phyloP scores from a whole-genome alignment of 2,888 invertebrate species.

The Trissonchulus latispiculum region DNA sequence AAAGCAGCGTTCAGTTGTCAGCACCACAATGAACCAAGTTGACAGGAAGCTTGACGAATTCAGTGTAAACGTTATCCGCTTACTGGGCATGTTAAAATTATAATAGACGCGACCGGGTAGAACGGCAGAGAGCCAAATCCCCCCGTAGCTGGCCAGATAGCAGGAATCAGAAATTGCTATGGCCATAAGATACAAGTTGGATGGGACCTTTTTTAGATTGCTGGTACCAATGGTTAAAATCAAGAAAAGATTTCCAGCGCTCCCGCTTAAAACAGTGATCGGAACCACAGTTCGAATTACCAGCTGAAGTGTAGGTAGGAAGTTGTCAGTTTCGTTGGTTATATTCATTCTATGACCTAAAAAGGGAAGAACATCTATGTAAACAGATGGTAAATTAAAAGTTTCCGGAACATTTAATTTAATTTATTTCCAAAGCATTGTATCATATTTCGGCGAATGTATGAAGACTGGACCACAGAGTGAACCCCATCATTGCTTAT shows the following conservation, averaged over 20 bases:
- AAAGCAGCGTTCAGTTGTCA: conserved; percentile 8
- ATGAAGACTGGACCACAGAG: no score
- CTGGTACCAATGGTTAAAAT: conserved; percentile 1
- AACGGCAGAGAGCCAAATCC: neutral
- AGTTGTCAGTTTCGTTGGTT: neutral
- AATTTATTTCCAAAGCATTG: no score
- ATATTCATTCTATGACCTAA: no score
- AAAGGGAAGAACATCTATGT: no score
- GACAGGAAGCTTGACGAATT: conserved; percentile 8
- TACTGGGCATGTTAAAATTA: neutral
- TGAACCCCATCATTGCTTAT: no score
- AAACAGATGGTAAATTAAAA: no score
- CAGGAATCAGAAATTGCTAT: conserved; percentile 14
- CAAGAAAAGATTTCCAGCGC: conserved; percentile 1
- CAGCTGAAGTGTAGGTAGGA: neutral
- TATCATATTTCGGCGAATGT: no score
- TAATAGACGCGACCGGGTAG: neutral
- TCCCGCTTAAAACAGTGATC: neutral
- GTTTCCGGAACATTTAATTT: no score
- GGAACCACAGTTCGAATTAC: neutral
- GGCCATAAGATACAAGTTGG: conserved; percentile 3
- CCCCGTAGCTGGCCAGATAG: neutral
- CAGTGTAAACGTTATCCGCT: neutral
- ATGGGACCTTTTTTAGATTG: neutral
- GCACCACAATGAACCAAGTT: conserved; percentile 12